phyloP scores from a whole-genome alignment of 2,113 vertebrate genomes.

The Cheilinus undulatus region DNA sequence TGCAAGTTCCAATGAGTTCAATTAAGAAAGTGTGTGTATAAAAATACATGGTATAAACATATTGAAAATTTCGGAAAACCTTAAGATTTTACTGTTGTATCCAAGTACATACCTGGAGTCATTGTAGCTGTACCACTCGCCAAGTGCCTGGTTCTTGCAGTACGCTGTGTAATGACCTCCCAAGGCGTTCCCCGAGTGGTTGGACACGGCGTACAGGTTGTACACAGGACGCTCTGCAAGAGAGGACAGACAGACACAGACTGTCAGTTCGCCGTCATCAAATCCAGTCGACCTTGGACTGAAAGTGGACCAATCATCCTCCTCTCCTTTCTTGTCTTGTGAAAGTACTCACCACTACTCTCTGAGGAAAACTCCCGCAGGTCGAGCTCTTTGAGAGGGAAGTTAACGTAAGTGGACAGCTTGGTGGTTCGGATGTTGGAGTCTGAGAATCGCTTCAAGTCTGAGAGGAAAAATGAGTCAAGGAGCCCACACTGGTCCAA shows the following conservation, averaged over 20 bases:
- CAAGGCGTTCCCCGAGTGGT: constrained; percentile 95
- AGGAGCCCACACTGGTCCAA: constrained; percentile 67
- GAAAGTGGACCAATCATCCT: not conserved
- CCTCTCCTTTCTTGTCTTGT: fast-evolving
- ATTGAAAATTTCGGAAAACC: too few species aligned
- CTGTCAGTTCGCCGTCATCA: not conserved
- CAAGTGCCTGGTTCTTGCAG: constrained; percentile 89
- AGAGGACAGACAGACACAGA: constrained; percentile 21
- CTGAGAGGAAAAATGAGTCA: constrained; percentile 81
- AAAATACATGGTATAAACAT: too few species aligned
- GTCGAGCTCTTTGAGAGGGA: constrained; percentile 95
- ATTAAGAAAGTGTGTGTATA: too few species aligned
- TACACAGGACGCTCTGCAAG: constrained; percentile 89
- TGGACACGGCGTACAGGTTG: constrained; percentile 95
- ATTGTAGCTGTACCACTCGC: constrained; percentile 95
- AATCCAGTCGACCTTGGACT: not conserved
- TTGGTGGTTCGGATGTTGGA: constrained; percentile 91
- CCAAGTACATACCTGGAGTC: constrained; percentile 91
- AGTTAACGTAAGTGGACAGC: constrained; percentile 94
- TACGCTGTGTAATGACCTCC: constrained; percentile 98
- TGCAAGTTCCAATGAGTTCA: too few species aligned
- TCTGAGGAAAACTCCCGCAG: constrained; percentile 91
- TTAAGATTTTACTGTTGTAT: too few species aligned
- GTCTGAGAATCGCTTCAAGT: constrained; percentile 97
- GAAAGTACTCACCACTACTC: constrained; percentile 87